Conservation (phyloP, 2,113 vertebrate genomes). For the Corapipo altera region DNA sequence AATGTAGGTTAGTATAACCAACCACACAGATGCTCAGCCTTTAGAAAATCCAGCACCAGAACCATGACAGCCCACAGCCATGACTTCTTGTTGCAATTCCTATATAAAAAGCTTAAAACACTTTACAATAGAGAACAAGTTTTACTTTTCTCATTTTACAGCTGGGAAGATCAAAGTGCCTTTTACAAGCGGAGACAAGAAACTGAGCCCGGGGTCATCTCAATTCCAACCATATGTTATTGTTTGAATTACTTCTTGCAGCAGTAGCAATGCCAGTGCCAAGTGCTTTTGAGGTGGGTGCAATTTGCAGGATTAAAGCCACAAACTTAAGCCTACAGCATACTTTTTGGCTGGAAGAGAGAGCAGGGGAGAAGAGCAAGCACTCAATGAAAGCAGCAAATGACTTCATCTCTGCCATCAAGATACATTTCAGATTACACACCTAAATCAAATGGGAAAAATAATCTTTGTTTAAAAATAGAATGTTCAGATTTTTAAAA, state of each 20-base stretch:
- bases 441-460: background rate
- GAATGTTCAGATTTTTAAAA: background rate
- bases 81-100: background rate
- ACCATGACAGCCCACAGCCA: background rate
- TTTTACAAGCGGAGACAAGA: background rate
- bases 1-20: background rate
- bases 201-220: background rate
- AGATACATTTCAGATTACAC: background rate
- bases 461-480: background rate
- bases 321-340: background rate
- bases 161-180: background rate
- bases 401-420: background rate
- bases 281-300: background rate
- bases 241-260: conserved; percentile 5
- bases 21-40: background rate
- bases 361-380: background rate
- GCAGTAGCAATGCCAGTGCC: background rate
- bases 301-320: background rate
- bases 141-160: background rate
- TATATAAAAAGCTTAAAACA: background rate
- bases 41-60: background rate
- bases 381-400: background rate
- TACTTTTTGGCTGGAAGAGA: background rate
- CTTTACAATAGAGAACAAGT: background rate
- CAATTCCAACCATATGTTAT: background rate